Evolutionary conservation across 2,797 vertebrate species (phyloP).

Genomic region (Scolopax rusticola): DNA sequence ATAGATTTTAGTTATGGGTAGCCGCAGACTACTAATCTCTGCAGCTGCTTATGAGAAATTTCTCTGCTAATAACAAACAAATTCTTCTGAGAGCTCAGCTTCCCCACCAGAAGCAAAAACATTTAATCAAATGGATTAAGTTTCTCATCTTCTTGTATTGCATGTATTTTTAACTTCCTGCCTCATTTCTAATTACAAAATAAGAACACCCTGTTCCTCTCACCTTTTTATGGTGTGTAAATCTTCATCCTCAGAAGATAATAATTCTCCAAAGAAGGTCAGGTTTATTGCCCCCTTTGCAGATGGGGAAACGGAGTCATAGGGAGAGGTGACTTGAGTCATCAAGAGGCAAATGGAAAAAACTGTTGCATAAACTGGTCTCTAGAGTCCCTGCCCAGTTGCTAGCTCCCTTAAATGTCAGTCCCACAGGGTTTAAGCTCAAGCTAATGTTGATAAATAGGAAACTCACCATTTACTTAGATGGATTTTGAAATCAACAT

Average conservation of each 20-base stretch:
- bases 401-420: not conserved
- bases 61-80: not conserved
- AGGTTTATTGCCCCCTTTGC: not conserved
- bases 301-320: slow-evolving; percentile 52
- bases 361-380: not conserved
- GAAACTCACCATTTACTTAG: not conserved
- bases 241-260: not conserved
- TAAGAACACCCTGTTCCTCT: not conserved
- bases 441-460: not conserved
- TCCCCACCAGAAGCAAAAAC: not conserved
- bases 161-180: not conserved
- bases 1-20: not conserved
- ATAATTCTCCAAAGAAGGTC: not conserved
- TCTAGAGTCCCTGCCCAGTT: slow-evolving; percentile 19
- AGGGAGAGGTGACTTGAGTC: slow-evolving; percentile 43
- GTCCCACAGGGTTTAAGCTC: not conserved
- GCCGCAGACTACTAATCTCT: not conserved
- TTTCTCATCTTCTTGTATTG: not conserved
- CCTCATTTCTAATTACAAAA: not conserved
- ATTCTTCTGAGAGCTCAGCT: not conserved
- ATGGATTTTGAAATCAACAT: not conserved
- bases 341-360: slow-evolving; percentile 45
- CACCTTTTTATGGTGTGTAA: not conserved
- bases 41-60: slow-evolving; percentile 14
- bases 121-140: not conserved